phyloP scores from a whole-genome alignment of 2,888 invertebrate species.

The Sialis fuliginosa region DNA sequence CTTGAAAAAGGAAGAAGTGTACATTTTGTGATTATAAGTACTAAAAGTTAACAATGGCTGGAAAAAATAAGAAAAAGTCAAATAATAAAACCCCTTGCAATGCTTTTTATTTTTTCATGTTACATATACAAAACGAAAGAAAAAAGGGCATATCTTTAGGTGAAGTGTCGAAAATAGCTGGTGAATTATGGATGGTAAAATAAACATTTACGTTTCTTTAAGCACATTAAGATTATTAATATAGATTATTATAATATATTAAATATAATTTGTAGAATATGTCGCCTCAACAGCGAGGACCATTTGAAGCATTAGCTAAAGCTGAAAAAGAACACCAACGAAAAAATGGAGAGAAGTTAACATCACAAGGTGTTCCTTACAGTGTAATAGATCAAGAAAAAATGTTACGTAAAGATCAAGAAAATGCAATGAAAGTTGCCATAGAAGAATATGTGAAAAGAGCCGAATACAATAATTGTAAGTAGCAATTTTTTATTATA shows the following conservation, averaged over 20 bases:
- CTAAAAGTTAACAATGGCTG: not conserved
- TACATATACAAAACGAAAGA: conserved; percentile 16
- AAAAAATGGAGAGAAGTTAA: conserved; percentile 14
- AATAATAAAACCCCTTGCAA: conserved; percentile 13
- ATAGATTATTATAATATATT: not conserved
- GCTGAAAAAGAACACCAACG: conserved; percentile 13
- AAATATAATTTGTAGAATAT: conserved; percentile 9
- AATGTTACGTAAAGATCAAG: conserved; percentile 10
- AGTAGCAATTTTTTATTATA: too few species aligned
- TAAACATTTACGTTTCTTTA: not conserved
- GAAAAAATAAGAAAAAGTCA: not conserved
- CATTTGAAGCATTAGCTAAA: conserved; percentile 17
- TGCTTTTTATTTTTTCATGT: conserved; percentile 22
- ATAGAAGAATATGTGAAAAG: conserved; percentile 12
- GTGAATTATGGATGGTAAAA: conserved; percentile 18
- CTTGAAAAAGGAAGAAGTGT: conserved; percentile 13
- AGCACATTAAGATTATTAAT: not conserved
- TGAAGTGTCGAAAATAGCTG: conserved; percentile 15
- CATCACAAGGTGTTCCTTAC: conserved; percentile 16
- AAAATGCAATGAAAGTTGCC: conserved; percentile 14
- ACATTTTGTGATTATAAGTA: not conserved
- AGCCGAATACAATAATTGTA: not conserved
- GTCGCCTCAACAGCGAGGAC: conserved; percentile 8
- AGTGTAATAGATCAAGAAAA: conserved; percentile 11
- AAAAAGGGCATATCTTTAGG: conserved; percentile 14